Base-by-base conservation (phyloP, 2,113 vertebrate species). In the Rhagologus leucostigma region DNA sequence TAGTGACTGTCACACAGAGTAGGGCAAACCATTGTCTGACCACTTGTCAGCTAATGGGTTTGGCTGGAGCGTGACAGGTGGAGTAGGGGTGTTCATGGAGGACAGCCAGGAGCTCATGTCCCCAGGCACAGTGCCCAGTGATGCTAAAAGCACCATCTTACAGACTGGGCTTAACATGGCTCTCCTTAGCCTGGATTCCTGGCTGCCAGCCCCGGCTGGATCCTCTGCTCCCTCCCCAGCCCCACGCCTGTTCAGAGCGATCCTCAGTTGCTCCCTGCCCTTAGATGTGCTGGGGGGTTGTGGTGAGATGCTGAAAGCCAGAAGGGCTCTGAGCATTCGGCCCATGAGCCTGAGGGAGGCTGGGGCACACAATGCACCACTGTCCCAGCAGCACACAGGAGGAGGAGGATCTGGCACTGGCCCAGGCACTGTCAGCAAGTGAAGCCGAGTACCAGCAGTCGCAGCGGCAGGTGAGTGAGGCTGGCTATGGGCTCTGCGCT, bases 381-480 rank as follows among this genome's bases (percentile, higher is more conserved):
- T 91, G 77, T 93, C 65, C 86, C 94, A 74, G 95, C 97, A 99
- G 99, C 95, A 98, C 98, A 41, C 99, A 99, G 98, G 99, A 99
- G 97, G 99, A 98, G 89, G 97, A 99, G 97, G 99, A 99, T 97
- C 98, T 99, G 97, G 99, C 99, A 26, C 96, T 99, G 84, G 99
- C 99, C 78, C 99, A 97, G 97, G 99, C 99, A 2, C 98, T 99
- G 15, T 99, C 99, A 52, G 99, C 99, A 16, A 99, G 99, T 0
- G 99, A 99, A 94, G 99, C 99, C 4, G 99, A 99, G 69, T 99
- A 98, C 97, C 97, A 97, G 33, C 99, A 99, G 96, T 99, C 98
- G 50, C 98, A 98, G 95, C 47, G 65, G 55, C 97, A 96, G 96
- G 97, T 97, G 88, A 97, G 95, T 57, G 50, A 27, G 46, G 52